A percentile compares a stretch with the other conserved stretches of the same genome.
Conservation (phyloP, 1,140 invertebrate genomes). For the Cydia splendana region DNA sequence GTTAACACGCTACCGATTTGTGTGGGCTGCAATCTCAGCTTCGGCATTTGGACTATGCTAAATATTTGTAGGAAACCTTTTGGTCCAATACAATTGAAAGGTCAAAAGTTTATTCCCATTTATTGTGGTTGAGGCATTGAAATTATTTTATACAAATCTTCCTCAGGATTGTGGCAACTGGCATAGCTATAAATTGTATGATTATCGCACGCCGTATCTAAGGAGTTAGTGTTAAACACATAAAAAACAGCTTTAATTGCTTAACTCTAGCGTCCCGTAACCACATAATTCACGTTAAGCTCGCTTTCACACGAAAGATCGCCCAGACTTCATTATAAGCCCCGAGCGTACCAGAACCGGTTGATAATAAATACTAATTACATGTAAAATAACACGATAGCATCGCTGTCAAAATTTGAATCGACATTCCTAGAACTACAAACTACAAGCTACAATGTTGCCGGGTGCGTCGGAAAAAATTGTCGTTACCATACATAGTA, state of each 20-base stretch:
- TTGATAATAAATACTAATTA: conserved; percentile 77
- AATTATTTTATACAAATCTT: conserved; percentile 37
- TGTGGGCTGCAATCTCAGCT: conserved; percentile 51
- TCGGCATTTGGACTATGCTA: conserved; percentile 37
- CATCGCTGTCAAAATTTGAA: conserved; percentile 59
- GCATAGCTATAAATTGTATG: conserved; percentile 52
- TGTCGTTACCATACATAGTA: conserved; percentile 70
- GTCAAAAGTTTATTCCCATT: conserved; percentile 11
- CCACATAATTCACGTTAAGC: conserved; percentile 65
- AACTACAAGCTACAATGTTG: conserved; percentile 57
- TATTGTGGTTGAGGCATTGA: not conserved
- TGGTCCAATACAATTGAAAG: not conserved
- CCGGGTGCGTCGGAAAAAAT: conserved; percentile 53
- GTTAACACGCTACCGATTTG: conserved; percentile 64
- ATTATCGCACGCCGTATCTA: conserved; percentile 60
- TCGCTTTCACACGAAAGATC: conserved; percentile 60
- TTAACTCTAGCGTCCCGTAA: conserved; percentile 61
- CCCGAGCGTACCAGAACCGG: conserved; percentile 44
- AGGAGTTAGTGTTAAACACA: conserved; percentile 49
- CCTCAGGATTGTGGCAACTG: conserved; percentile 32
- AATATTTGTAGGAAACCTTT: conserved; percentile 38
- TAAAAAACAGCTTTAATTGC: conserved; percentile 68
- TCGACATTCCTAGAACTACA: conserved; percentile 59
- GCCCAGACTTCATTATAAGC: conserved; percentile 39
- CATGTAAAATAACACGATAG: conserved; percentile 74